Evolutionary conservation across 1,140 invertebrate genomes (phyloP), one percentile per base, ranked within the genome.

Genomic region (Macrobrachium rosenbergii): DNA sequence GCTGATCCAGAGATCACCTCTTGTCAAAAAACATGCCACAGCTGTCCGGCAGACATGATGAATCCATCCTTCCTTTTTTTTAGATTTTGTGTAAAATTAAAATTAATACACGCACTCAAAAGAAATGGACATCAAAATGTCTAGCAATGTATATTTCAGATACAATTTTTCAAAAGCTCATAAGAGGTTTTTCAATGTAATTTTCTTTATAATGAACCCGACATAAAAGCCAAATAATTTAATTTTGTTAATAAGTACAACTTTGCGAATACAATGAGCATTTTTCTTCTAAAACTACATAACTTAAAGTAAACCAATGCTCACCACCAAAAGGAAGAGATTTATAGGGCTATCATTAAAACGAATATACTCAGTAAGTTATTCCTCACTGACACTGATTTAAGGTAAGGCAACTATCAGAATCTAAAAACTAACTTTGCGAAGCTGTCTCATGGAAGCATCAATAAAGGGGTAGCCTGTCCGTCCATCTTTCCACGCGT

Each of bases 381-480:
- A 11, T 12, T n/a, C 23, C 12, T 16, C 6, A 43, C 12, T n/a
- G 2, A 73, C 23, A 43, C 45, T 17, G 14, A 79, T 63, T 19
- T 10, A 59, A 62, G 52, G 72, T 77, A 82, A 82, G 16, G 62
- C 72, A 7, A 17, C n/a, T 28, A 17, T 28, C 2, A n/a, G 14
- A 11, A 7, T 52, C 59, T 23, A 17, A 77, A 60, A 69, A 45
- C 84, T 80, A 14, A 88, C 83, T 58, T 82, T 88, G 23, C 23
- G 72, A 17, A 90, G 80, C 72, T 89, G 89, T 43, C 88, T 67
- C 69, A 90, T 80, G 58, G 88, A 89, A 23, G 89, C 89, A 93
- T 96, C 95, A 85, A 96, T 96, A 92, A 95, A 96, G 5, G 95
- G 95, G 92, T 95, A 96, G 0, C 95, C 95, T 14, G 95, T 96